Base-by-base conservation (phyloP, 2,113 vertebrate species). In the Sardina pilchardus region DNA sequence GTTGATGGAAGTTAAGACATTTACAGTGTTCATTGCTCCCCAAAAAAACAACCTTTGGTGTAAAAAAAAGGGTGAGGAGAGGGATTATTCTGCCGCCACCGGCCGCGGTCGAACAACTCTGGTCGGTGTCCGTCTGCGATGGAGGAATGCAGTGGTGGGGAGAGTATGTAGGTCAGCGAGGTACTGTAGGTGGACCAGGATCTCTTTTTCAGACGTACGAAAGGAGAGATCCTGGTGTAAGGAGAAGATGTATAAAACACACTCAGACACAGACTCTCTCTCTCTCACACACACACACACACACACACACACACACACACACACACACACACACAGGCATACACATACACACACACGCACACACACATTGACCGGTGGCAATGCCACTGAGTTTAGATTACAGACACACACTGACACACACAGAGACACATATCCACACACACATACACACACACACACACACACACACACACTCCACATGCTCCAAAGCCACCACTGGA, bases 151-250 rank as follows among this genome's bases (percentile, higher is more conserved):
- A 78, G 34, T 34, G 71, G 71, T 53, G 48, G 26, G 34, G 1
- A 84, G 30, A 71, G n/a, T 84, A 90, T 88, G 88, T 88, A 87
- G 86, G 84, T 85, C 90, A 88, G 85, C 87, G 84, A 85, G 90
- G 87, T 87, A 89, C 83, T 19, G 48, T 83, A 84, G 86, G 26
- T 75, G 63, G 36, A 89, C 39, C 85, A 6, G 53, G 53, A 59
- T 59, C 53, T 59, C 53, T 59, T 59, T 59, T 19, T 59, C 53
- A 59, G 53, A 59, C 53, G 21, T 59, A 59, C 53, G 19, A 59
- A 59, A 59, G 53, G 53, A 59, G 53, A 59, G 21, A 59, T 21
- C 21, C 53, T 59, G 53, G 53, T 59, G 19, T 59, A 24, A 87
- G 44, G 50, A 78, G 83, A 88, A 34, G 56, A 50, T 16, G 48